These are phyloP conservation scores for Sciurus niger DNA, from an alignment of 2,113 vertebrate species.

Conservation along the genomic window DNA sequence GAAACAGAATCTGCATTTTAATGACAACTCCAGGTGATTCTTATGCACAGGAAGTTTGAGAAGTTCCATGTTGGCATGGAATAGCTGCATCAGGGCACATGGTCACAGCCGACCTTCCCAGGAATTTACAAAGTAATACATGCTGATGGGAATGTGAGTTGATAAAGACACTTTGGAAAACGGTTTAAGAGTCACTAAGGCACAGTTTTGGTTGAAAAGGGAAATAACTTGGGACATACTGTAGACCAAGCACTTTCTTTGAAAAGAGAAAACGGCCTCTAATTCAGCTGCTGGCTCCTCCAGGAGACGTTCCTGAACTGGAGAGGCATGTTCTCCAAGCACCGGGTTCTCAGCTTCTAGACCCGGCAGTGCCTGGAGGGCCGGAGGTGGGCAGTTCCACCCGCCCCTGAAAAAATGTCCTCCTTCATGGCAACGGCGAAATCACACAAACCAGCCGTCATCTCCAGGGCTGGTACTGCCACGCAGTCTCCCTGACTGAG, in stretches of 20 bases:
- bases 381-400: no score
- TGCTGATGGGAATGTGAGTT: background rate
- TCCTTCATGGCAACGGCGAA: background rate
- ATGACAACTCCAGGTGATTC: background rate
- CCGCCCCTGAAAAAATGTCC: background rate
- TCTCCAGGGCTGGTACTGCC: no score
- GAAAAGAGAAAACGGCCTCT: background rate
- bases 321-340: background rate
- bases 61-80: rapidly evolving
- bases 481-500: background rate
- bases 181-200: background rate
- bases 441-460: background rate
- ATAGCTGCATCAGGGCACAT: background rate
- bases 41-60: background rate
- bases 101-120: background rate
- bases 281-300: background rate
- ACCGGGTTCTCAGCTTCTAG: background rate
- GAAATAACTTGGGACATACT: background rate
- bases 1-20: slow-evolving; percentile 13
- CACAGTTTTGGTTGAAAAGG: background rate
- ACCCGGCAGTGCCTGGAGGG: background rate
- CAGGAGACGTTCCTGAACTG: background rate
- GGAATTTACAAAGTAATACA: background rate
- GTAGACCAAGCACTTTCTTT: background rate
- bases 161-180: background rate